Conservation (phyloP, 1,140 invertebrate species). For the Aphelenchoides besseyi region DNA sequence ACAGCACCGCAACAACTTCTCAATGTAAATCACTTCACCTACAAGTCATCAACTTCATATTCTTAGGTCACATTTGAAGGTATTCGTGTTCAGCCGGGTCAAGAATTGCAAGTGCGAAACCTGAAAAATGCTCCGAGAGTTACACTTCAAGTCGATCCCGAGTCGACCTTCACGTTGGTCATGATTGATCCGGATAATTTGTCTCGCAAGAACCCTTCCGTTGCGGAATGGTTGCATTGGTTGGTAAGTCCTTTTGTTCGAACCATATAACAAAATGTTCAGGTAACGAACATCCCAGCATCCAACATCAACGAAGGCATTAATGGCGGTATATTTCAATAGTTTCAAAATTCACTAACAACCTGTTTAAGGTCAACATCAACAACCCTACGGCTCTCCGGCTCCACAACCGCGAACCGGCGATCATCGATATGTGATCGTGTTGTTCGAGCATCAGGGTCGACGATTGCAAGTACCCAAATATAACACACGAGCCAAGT, state of each 20-base stretch:
- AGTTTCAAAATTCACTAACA: not conserved
- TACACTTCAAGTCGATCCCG: conserved; percentile 59
- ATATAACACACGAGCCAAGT: conserved; percentile 54
- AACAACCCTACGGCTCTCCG: conserved; percentile 60
- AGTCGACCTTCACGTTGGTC: conserved; percentile 56
- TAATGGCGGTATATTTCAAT: conserved; percentile 61
- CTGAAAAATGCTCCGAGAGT: conserved; percentile 61
- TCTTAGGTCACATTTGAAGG: conserved; percentile 58
- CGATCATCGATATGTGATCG: conserved; percentile 60
- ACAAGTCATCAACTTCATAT: conserved; percentile 13
- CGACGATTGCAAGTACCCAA: conserved; percentile 58
- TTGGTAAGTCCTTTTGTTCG: conserved; percentile 47
- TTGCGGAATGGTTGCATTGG: conserved; percentile 63
- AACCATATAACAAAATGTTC: too few relatives aligned
- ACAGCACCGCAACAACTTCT: conserved; percentile 49
- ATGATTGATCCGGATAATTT: conserved; percentile 63
- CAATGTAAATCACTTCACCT: conserved; percentile 44
- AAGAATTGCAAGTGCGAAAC: conserved; percentile 52
- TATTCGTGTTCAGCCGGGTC: conserved; percentile 56
- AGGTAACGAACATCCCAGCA: conserved; percentile 59
- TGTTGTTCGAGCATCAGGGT: conserved; percentile 59
- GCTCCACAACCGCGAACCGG: conserved; percentile 59
- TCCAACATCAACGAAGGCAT: conserved; percentile 58
- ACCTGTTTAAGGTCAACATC: conserved; percentile 47
- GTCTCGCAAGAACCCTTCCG: conserved; percentile 58